Evolutionary conservation across 2,888 invertebrate genomes (phyloP).

Genomic region (Clusia tigrina): DNA sequence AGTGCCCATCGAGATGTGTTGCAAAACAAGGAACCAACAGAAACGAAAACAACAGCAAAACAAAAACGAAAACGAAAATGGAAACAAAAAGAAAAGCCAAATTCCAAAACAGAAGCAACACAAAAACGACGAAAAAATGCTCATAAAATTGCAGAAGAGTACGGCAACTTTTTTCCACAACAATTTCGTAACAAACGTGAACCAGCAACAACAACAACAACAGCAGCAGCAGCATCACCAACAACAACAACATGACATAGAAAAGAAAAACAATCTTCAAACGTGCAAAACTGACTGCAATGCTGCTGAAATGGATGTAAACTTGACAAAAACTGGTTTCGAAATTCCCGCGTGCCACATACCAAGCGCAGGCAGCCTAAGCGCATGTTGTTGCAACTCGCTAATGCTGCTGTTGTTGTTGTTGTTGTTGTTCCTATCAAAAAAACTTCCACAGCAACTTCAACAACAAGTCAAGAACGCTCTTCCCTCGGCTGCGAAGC

Average conservation of each 20-base stretch:
- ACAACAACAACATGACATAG: background rate
- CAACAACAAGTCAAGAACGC: background rate
- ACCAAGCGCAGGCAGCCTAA: background rate
- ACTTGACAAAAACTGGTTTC: slow-evolving; percentile 2
- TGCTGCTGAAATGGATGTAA: background rate
- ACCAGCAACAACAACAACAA: slow-evolving; percentile 16
- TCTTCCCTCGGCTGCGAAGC: background rate
- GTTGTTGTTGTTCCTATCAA: slow-evolving; percentile 15
- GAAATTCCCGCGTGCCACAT: slow-evolving; percentile 4
- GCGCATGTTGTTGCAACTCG: background rate
- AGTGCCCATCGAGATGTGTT: background rate
- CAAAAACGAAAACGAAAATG: background rate
- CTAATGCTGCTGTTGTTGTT: background rate
- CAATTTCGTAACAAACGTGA: background rate
- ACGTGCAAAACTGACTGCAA: slow-evolving; percentile 7
- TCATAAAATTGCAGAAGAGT: no score
- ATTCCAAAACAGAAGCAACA: slow-evolving; percentile 2
- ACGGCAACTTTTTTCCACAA: background rate
- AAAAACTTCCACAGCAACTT: background rate
- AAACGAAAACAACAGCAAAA: background rate
- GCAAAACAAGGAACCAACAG: background rate
- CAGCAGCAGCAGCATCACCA: slow-evolving; percentile 7
- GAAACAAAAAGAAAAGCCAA: background rate
- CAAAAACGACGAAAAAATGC: no score
- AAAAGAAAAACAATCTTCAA: slow-evolving; percentile 1